Evolutionary conservation across 2,113 vertebrate species (phyloP).

Genomic region (Crotophaga sulcirostris): DNA sequence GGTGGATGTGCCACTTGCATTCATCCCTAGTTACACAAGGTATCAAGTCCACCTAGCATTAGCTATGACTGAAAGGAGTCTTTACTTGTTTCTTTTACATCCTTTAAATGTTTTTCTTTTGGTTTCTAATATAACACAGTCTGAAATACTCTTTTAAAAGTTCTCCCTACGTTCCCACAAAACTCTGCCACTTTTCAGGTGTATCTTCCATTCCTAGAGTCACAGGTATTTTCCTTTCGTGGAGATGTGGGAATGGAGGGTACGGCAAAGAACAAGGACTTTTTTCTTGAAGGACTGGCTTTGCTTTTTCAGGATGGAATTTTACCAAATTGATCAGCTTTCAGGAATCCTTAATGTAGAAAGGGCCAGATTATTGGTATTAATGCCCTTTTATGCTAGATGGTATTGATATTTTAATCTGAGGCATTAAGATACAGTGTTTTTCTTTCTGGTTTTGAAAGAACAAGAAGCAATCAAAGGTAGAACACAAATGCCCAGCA

Average conservation of each 20-base stretch:
- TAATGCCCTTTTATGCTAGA: background rate
- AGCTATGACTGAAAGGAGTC: background rate
- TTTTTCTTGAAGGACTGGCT: background rate
- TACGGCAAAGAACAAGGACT: background rate
- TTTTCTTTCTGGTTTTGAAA: constrained; percentile 28
- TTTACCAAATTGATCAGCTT: constrained; percentile 25
- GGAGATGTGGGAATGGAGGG: background rate
- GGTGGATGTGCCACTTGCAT: background rate
- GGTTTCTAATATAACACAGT: background rate
- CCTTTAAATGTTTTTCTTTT: background rate
- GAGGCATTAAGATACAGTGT: background rate
- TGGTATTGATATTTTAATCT: constrained; percentile 54
- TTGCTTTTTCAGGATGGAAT: background rate
- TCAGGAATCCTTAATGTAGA: background rate
- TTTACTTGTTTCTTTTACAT: background rate
- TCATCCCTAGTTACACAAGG: no score
- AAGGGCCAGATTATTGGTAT: background rate
- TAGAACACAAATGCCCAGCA: background rate
- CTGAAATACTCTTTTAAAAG: background rate
- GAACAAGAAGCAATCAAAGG: background rate
- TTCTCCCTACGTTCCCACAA: background rate
- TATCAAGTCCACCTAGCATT: background rate
- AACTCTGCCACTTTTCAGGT: background rate
- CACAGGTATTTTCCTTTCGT: rapidly evolving
- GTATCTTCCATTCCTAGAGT: background rate